Conservation (phyloP, 2,888 invertebrate species). For the Chorisops tibialis region DNA sequence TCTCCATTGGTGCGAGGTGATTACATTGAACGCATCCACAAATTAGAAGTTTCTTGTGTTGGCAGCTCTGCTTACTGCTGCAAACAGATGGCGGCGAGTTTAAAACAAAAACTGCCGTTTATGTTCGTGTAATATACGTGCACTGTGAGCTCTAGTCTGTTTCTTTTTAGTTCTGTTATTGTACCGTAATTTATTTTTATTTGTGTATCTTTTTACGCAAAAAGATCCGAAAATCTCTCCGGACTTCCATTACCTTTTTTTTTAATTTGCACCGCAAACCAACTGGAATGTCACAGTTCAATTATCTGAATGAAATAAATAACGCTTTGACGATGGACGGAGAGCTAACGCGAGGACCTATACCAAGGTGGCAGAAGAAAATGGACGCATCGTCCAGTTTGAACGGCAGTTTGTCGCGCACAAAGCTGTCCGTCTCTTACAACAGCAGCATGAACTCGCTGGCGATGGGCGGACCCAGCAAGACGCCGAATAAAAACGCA, state of each 20-base stretch:
- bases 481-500: conserved; percentile 51
- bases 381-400: conserved; percentile 57
- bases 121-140: background rate
- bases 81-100: background rate
- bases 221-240: background rate
- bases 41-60: background rate
- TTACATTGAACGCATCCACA: too few species aligned
- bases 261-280: background rate
- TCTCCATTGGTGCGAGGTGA: too few species aligned
- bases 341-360: conserved; percentile 71
- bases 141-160: background rate
- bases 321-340: conserved; percentile 76
- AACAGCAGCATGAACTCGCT: conserved; percentile 59
- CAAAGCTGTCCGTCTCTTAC: conserved; percentile 60
- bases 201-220: conserved; percentile 11
- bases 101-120: conserved; percentile 22
- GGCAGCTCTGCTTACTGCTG: background rate
- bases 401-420: conserved; percentile 64
- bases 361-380: conserved; percentile 75
- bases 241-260: background rate
- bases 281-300: conserved; percentile 69
- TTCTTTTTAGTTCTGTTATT: background rate
- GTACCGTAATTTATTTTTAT: conserved; percentile 7
- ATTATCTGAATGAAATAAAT: conserved; percentile 75
- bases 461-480: conserved; percentile 57